Evolutionary conservation across 1,140 invertebrate genomes (phyloP), one percentile per base, ranked within the genome.

Genomic region (Eumaeus atala): DNA sequence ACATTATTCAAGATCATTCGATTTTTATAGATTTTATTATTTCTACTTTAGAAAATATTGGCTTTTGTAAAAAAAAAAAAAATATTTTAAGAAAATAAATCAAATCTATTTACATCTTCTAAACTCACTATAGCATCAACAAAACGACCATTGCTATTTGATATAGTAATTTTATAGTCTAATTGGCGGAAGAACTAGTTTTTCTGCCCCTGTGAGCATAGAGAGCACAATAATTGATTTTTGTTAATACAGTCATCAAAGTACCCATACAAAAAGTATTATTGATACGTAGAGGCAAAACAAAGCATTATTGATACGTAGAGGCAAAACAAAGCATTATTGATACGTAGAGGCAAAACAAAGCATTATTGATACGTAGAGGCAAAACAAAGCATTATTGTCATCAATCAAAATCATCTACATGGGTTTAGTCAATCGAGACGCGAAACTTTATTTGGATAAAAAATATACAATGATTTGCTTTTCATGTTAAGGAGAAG

Each of bases 321-420:
- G 21, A 6, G 21, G 21, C 21, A 28, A 28, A 28, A 28, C 21
- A 40, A 40, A 40, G 38, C 16, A 40, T 40, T 40, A 40, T 7
- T 40, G 38, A 40, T 40, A 40, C 16, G 38, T 40, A 14, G 38
- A 12, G 38, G 38, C 38, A 59, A 40, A 14, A 40, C 12, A 40
- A 40, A 40, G 38, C 16, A 40, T 40, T 40, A 40, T 7, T 40
- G 38, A 40, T 40, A 40, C 16, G 38, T 40, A 14, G 38, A 12
- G 38, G 38, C 38, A 59, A 54, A 61, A 61, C 44, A 44, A 61
- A 59, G 56, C 52, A 49, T 48, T 51, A 59, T 53, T 65, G 52
- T 58, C 66, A 64, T 62, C 62, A 34, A 64, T 62, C 62, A 61
- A 60, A 48, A 64, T 59, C 58, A 59, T 61, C 52, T 53, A 58